Base-by-base conservation (phyloP, 2,797 vertebrate species). In the Oreochromis mossambicus region DNA sequence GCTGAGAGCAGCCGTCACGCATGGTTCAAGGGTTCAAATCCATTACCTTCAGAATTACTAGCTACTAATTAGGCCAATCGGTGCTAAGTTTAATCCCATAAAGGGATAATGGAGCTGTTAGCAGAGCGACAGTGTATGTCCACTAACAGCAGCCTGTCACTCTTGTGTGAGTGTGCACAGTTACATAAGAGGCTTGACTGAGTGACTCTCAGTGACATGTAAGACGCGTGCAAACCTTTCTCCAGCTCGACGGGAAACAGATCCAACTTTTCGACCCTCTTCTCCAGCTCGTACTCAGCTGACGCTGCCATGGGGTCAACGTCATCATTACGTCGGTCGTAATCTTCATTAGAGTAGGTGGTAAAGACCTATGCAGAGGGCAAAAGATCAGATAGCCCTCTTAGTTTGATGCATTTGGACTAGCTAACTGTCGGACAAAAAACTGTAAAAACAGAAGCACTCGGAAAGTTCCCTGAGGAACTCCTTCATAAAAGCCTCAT, bases 291-390 rank as follows among this genome's bases (percentile, higher is more conserved):
- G 0, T 99, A 99, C 92, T 99, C 98, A 0, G 98, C 98, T 0
- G 98, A 99, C 12, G 98, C 98, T 0, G 98, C 98, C 98, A 99
- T 99, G 80, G 98, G 98, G 81, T 99, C 98, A 1, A 99, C 98
- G 1, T 99, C 98, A 68, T 99, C 98, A 1, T 99, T 99, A 7
- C 98, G 97, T 0, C 98, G 96, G 83, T 99, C 98, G 0, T 99
- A 99, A 82, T 99, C 98, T 84, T 99, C 97, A 0, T 99, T 99
- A 54, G 97, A 98, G 91, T 99, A 99, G 58, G 98, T 99, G 87
- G 97, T 98, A 94, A 99, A 99, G 85, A 99, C 98, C 98, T 99
- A 7, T 1, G n/a, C 29, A 55, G 1, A 15, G 41, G 36, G 34
- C 9, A 83, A 24, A 32, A 83, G 82, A 84, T 89, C 86, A 91